These are phyloP conservation scores for Chrysomela aeneicollis DNA, from an alignment of 2,888 invertebrate genomes.

Conservation along the genomic window DNA sequence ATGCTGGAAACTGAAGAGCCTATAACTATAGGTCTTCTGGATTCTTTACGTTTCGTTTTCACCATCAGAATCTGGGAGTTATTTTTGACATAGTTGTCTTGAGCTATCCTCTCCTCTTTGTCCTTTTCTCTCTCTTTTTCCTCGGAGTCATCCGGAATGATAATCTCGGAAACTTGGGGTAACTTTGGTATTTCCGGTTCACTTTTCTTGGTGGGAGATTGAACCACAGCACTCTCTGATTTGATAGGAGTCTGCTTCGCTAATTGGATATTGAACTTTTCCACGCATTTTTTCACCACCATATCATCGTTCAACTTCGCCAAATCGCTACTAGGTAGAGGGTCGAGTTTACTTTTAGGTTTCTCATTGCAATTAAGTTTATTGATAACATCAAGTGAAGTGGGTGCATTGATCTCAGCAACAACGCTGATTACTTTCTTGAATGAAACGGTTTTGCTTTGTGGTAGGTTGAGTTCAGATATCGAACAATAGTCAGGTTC, in stretches of 20 bases:
- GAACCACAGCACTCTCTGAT: slow-evolving; percentile 40
- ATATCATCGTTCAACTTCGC: slow-evolving; percentile 39
- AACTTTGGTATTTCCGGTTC: slow-evolving; percentile 75
- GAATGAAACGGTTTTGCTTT: slow-evolving; percentile 45
- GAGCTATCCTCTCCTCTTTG: slow-evolving; percentile 53
- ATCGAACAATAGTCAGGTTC: slow-evolving; percentile 82
- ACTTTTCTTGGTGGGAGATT: slow-evolving; percentile 60
- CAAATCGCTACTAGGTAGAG: slow-evolving; percentile 8
- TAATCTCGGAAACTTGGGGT: slow-evolving; percentile 78
- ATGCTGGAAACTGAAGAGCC: slow-evolving; percentile 69
- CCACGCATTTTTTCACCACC: slow-evolving; percentile 55
- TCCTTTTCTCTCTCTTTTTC: slow-evolving; percentile 50
- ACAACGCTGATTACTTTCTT: slow-evolving; percentile 55
- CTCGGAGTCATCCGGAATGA: slow-evolving; percentile 72
- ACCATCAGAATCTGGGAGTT: slow-evolving; percentile 60
- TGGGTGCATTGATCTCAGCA: slow-evolving; percentile 56
- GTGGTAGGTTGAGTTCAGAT: slow-evolving; percentile 71
- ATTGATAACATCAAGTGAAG: slow-evolving; percentile 48
- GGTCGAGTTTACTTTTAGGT: slow-evolving; percentile 13
- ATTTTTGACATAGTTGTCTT: slow-evolving; percentile 61
- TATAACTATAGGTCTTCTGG: slow-evolving; percentile 68
- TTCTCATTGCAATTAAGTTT: slow-evolving; percentile 42
- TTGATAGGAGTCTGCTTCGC: slow-evolving; percentile 55
- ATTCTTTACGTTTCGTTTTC: slow-evolving; percentile 59
- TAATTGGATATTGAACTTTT: slow-evolving; percentile 56